phyloP scores from a whole-genome alignment of 2,113 vertebrate species.

The Cathartes aura region DNA sequence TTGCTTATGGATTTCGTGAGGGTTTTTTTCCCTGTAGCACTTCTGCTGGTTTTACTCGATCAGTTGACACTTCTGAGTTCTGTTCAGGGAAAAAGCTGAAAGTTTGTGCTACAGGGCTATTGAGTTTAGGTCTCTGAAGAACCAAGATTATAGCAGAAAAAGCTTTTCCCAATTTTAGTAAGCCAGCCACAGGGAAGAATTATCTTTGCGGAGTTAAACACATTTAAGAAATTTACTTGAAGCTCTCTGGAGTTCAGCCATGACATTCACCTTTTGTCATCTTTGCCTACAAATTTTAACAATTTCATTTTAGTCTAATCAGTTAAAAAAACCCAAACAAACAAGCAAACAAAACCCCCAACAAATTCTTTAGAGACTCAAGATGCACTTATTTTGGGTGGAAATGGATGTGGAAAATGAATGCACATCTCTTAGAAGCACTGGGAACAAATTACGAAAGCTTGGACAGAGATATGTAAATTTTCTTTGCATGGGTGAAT shows the following conservation, averaged over 20 bases:
- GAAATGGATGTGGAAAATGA: not conserved
- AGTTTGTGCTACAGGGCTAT: not conserved
- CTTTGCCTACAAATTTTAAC: not conserved
- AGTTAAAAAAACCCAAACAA: not conserved
- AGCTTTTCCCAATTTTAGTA: not conserved
- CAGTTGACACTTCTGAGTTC: not conserved
- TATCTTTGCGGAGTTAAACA: not conserved
- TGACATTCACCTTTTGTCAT: not conserved
- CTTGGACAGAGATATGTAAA: not conserved
- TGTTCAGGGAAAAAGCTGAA: not conserved
- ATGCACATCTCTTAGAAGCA: not conserved
- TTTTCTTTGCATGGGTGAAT: not conserved
- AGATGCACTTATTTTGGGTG: not conserved
- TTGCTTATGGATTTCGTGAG: not conserved
- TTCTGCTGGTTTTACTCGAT: not conserved
- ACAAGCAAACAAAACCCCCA: accelerated
- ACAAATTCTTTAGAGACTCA: not conserved
- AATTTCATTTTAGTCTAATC: not conserved
- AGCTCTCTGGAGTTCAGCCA: not conserved
- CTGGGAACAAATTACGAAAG: not conserved
- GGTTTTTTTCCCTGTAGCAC: not conserved
- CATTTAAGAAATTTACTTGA: not conserved
- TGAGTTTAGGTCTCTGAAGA: not conserved
- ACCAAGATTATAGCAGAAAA: not conserved
- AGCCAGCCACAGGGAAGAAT: not conserved